Conservation (phyloP, 2,113 vertebrate species). For the Isurus oxyrinchus region DNA sequence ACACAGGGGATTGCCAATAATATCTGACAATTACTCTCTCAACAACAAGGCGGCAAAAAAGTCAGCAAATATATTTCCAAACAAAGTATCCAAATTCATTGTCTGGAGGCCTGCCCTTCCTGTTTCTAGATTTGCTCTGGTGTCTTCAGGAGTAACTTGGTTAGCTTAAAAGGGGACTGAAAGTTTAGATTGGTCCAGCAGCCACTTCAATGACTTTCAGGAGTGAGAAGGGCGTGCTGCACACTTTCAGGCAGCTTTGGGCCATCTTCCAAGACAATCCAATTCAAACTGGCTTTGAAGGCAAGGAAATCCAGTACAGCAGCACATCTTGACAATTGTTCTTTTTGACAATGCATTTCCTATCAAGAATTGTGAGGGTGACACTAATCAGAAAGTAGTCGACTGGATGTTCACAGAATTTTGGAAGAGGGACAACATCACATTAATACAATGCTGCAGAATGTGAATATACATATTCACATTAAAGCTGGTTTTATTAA, state of each 20-base stretch:
- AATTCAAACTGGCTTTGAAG: not conserved
- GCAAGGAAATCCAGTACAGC: not conserved
- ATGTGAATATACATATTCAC: not conserved
- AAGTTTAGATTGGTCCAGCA: not conserved
- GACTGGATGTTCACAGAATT: not conserved
- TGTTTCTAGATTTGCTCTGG: not conserved
- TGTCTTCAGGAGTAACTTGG: not conserved
- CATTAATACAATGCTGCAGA: not conserved
- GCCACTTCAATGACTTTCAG: not conserved
- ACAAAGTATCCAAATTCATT: not conserved
- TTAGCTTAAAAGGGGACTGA: not conserved
- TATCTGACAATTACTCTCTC: not conserved
- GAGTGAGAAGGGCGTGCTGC: not conserved
- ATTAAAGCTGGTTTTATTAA: not conserved
- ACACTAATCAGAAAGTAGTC: not conserved
- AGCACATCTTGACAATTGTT: not conserved
- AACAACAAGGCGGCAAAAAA: not conserved
- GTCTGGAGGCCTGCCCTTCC: not conserved
- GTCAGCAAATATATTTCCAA: constrained; percentile 10
- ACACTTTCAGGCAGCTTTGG: not conserved
- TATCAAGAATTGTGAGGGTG: not conserved
- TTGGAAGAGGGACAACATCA: not conserved
- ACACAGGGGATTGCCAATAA: not conserved
- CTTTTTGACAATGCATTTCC: not conserved
- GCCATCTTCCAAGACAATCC: not conserved